Percentiles rank a stretch among this genome's conserved stretches.
Evolutionary conservation across 1,140 invertebrate genomes (phyloP).

Genomic region (Epicauta chinensis): DNA sequence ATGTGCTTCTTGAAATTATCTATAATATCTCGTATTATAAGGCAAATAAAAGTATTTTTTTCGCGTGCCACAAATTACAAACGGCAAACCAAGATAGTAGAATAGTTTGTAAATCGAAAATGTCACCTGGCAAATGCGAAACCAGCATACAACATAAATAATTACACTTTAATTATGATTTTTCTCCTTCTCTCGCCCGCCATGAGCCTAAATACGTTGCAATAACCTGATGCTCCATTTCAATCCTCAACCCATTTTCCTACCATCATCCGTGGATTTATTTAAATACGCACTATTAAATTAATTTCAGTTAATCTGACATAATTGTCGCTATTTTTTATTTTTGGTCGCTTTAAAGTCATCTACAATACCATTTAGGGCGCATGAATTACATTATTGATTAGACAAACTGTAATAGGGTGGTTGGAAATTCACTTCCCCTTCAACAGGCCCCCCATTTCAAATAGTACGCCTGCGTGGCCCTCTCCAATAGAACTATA

Average conservation of each 20-base stretch:
- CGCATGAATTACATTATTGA: constrained; percentile 25
- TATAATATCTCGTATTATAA: not conserved
- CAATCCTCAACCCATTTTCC: no score
- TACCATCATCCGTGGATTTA: no score
- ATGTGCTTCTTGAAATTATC: constrained; percentile 9
- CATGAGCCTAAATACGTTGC: no score
- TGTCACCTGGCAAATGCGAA: constrained; percentile 15
- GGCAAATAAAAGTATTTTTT: not conserved
- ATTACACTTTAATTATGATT: no score
- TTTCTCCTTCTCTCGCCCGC: no score
- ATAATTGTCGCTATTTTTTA: no score
- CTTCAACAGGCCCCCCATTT: not conserved
- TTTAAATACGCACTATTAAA: no score
- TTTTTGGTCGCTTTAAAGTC: no score
- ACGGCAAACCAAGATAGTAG: not conserved
- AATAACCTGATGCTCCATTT: no score
- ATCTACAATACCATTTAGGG: not conserved
- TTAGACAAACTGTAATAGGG: constrained; percentile 11
- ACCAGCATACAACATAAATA: not conserved
- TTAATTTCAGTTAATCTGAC: no score
- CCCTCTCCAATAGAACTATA: constrained; percentile 20
- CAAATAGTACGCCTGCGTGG: constrained; percentile 14
- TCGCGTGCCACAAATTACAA: constrained; percentile 14
- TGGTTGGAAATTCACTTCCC: not conserved
- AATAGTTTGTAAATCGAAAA: constrained; percentile 5